Evolutionary conservation across 2,797 vertebrate species (phyloP).

Genomic region (Acanthiza pusilla): DNA sequence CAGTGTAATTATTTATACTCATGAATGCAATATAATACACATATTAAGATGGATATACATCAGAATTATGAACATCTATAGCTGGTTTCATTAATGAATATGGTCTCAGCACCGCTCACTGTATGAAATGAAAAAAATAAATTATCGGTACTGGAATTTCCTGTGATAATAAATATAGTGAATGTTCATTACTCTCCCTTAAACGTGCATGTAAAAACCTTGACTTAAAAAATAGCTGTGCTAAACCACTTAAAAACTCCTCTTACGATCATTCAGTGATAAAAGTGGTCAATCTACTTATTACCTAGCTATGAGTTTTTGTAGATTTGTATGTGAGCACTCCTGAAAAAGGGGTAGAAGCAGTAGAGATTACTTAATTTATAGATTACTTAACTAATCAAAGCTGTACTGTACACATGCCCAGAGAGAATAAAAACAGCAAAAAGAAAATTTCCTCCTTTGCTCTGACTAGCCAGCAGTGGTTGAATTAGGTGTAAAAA

Average conservation of each 20-base stretch:
- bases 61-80: not conserved
- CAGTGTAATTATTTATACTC: not conserved
- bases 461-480: not conserved
- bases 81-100: not conserved
- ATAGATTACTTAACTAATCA: slow-evolving; percentile 30
- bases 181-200: not conserved
- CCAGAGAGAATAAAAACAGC: not conserved
- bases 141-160: not conserved
- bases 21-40: not conserved
- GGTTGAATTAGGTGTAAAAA: slow-evolving; percentile 63
- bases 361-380: slow-evolving; percentile 26
- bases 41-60: not conserved
- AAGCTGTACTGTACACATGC: not conserved
- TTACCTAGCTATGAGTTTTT: not conserved
- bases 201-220: not conserved
- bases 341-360: not conserved
- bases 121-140: not conserved
- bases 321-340: not conserved
- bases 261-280: not conserved
- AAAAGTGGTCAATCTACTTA: not conserved
- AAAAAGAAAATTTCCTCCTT: not conserved
- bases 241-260: not conserved
- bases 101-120: not conserved
- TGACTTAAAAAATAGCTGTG: not conserved
- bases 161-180: not conserved